These are phyloP conservation scores for Tokudaia tokunoshimensis DNA, from an alignment of 2,797 vertebrate genomes.

Conservation along the genomic window DNA sequence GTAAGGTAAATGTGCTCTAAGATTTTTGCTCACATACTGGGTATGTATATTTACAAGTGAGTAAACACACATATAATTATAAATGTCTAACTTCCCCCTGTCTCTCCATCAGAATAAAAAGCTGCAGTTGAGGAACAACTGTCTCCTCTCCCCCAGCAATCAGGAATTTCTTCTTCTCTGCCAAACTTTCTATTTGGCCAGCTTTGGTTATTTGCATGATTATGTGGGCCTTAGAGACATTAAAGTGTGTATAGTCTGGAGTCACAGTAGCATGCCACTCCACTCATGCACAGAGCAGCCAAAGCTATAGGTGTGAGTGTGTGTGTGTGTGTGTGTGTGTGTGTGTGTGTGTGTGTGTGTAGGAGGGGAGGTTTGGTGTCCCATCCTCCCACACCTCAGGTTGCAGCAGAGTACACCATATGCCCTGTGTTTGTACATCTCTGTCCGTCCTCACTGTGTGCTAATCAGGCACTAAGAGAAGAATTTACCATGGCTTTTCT, in stretches of 20 bases:
- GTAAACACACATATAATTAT: background rate
- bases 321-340: background rate
- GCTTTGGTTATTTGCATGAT: background rate
- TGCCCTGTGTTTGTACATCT: background rate
- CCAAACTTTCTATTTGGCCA: background rate
- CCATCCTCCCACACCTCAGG: background rate
- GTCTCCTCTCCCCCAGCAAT: background rate
- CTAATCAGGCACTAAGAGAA: background rate
- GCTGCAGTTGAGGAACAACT: background rate
- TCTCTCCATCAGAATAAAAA: background rate
- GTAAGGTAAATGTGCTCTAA: background rate
- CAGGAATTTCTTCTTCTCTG: background rate
- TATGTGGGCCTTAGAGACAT: background rate
- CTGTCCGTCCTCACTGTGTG: background rate
- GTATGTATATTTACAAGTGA: background rate
- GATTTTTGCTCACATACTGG: background rate
- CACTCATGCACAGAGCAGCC: fast-evolving
- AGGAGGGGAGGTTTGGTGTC: background rate
- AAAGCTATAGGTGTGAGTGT: background rate
- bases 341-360: background rate
- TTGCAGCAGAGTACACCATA: background rate
- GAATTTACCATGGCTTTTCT: background rate
- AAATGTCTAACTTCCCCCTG: background rate
- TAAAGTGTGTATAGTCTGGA: background rate
- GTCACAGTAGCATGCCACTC: no score